Evolutionary conservation across 2,113 vertebrate species (phyloP), one percentile per base, ranked within the genome.

Genomic region (Paratilapia polleni): DNA sequence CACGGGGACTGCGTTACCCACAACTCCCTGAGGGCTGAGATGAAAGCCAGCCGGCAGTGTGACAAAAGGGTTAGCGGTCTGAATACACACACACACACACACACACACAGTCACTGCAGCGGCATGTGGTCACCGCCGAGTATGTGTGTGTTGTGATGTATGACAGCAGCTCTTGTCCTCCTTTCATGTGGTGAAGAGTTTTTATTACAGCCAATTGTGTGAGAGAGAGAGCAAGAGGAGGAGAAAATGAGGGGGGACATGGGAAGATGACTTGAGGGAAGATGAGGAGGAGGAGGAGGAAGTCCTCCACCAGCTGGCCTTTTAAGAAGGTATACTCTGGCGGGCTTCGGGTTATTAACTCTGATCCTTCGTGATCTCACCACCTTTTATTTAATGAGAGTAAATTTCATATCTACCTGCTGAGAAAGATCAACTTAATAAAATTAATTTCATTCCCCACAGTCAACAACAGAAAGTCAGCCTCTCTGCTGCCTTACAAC

Each of bases 1-100:
- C 10, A 8, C 36, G 26, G 34, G 81, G 85, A 90, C 91, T 63
- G 34, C 22, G 3, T 89, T 88, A 86, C 87, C 91, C 89, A 89
- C 88, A 90, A 88, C 5, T 34, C 92, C 89, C 83, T 1, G n/a
- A 60, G 84, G 81, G 60, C 0, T 22, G 15, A 68, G 87, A 90
- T 90, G 57, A 84, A 84, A 78, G 62, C n/a, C 0, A 60, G 24
- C 77, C 77, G 10, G 59, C 68, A 11, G 80, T 86, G 89, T 89
- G 74, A 83, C 83, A 75, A 24, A 80, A 85, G 77, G 89, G 88
- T 86, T 84, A 85, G 87, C 14, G 79, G 83, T 88, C 76, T 81
- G 80, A 68, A 75, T 5, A 24, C 63, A 36, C 80, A 86, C 78
- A 36, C 80, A 86, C 78, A 73, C 68, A 24, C 63, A 36, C 80